Evolutionary conservation across 2,888 invertebrate species (phyloP), one percentile per base, ranked within the genome.

Genomic region (Drosophila anomalipes): DNA sequence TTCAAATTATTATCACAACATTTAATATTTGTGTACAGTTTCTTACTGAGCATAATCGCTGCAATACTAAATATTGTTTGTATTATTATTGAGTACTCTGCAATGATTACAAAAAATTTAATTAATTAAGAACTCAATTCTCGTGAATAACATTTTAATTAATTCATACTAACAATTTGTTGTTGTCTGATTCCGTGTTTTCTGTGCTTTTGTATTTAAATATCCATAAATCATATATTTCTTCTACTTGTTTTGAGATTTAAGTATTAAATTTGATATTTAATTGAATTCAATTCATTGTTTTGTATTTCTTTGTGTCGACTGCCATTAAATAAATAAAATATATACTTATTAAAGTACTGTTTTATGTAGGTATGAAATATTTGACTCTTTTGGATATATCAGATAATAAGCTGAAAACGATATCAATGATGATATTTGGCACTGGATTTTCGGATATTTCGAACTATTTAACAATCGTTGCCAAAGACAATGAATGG

Each of bases 341-440:
- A 44, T 22, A 0, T 14, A 14, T 22, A 44, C 12, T 22, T 22
- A 47, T 22, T 12, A 19, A 30, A 12, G 6, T 7, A 19, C 32
- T 32, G 32, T 3, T 30, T 16, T 32, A 9, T 60, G 19, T 51
- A 81, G 81, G 64, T 12, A 65, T 90, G 49, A 54, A 54, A 14
- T 88, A 89, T 5, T 71, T 92, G 70, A 60, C 64, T 6, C 33
- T 62, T 3, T 70, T 92, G 70, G 86, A 92, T 70, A 74, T 92
- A 51, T 91, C 93, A 0, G 6, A 84, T 26, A 92, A 92, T 63
- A 79, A 84, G 6, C 59, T 92, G 19, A 58, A 26, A 16, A 82
- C 86, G 1, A 65, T 92, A 14, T 77, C 80, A 0, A 65, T 54
- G 4, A 53, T 57, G 3, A 81, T 92, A 22, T 92, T 92, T 62